Percentiles rank a stretch among this genome's conserved stretches.
Evolutionary conservation across 2,888 invertebrate species (phyloP).

Genomic region (Orthosia gothica): DNA sequence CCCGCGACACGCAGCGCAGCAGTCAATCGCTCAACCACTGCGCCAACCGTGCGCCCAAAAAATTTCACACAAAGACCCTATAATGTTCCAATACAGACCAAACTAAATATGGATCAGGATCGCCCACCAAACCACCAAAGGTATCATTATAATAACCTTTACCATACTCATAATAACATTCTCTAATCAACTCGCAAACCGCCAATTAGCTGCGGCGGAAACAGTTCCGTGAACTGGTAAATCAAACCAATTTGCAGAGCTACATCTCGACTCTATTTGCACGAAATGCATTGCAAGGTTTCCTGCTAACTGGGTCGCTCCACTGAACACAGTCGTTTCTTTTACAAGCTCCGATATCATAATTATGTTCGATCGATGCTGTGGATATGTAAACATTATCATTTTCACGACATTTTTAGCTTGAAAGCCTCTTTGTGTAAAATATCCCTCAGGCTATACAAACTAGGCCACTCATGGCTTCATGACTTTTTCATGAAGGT

Average conservation of each 20-base stretch:
- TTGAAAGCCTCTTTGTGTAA: conserved; percentile 57
- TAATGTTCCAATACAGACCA: neutral
- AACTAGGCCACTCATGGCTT: conserved; percentile 57
- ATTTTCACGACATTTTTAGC: conserved; percentile 38
- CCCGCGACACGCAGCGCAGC: no score
- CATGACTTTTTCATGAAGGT: conserved; percentile 69
- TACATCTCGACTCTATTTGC: conserved; percentile 12
- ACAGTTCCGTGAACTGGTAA: no score
- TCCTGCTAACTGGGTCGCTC: conserved; percentile 17
- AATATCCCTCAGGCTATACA: conserved; percentile 43
- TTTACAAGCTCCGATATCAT: conserved; percentile 23
- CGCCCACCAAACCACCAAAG: no score
- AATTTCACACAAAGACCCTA: neutral
- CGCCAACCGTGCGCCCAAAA: no score
- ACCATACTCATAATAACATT: no score
- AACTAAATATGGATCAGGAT: neutral
- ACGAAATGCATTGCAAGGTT: conserved; percentile 22
- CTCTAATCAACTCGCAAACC: conserved; percentile 5
- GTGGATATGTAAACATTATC: conserved; percentile 16
- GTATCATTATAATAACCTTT: no score
- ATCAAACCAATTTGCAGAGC: no score
- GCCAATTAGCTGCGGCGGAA: conserved; percentile 37
- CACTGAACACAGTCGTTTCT: neutral
- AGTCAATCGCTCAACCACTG: no score
- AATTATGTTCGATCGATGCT: conserved; percentile 27